Evolutionary conservation across 2,888 invertebrate genomes (phyloP).

Genomic region (Trissoscelio sp.): DNA sequence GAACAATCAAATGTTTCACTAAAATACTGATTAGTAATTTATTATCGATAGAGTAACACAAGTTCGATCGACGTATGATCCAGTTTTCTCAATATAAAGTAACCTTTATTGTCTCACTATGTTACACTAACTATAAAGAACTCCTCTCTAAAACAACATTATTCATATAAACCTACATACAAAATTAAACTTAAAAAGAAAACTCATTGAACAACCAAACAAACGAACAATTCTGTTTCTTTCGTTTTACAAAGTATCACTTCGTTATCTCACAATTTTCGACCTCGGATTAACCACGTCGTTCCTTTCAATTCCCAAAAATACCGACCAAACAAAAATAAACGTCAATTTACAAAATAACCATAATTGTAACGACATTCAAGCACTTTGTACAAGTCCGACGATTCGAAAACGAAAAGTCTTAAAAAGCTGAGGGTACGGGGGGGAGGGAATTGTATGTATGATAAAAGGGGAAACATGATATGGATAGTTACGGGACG

Average conservation of each 20-base stretch:
- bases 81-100: constrained; percentile 62
- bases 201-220: constrained; percentile 63
- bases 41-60: constrained; percentile 39
- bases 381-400: constrained; percentile 60
- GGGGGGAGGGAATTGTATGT: constrained; percentile 5
- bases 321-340: constrained; percentile 24
- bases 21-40: constrained; percentile 36
- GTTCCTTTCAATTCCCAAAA: constrained; percentile 35
- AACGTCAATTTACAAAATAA: constrained; percentile 52
- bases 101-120: constrained; percentile 67
- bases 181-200: constrained; percentile 64
- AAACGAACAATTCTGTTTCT: constrained; percentile 49
- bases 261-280: constrained; percentile 39
- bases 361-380: constrained; percentile 33
- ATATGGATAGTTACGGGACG: constrained; percentile 40
- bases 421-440: constrained; percentile 33
- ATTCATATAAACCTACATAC: constrained; percentile 65
- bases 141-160: constrained; percentile 62
- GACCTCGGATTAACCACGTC: neutral
- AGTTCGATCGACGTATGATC: constrained; percentile 44
- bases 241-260: constrained; percentile 60
- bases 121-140: constrained; percentile 65
- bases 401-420: constrained; percentile 50
- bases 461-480: constrained; percentile 36
- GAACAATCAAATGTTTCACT: neutral